A percentile compares a stretch with the other conserved stretches of the same genome.
These are phyloP conservation scores for Sebastes diploproa DNA, from an alignment of 2,797 vertebrate species.

Conservation along the genomic window DNA sequence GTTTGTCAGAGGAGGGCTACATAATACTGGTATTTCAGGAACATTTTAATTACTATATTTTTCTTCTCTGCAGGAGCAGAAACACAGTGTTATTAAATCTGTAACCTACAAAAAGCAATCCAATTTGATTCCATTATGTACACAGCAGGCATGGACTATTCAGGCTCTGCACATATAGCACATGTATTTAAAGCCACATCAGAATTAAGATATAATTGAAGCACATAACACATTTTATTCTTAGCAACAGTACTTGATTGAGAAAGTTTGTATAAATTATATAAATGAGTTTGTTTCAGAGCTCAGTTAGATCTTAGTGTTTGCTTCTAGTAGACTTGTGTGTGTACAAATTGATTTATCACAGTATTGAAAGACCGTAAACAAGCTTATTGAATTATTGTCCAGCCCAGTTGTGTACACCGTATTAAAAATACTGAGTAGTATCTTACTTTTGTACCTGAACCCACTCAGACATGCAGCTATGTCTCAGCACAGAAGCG, in stretches of 20 bases:
- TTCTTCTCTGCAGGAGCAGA: background rate
- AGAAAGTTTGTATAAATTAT: background rate
- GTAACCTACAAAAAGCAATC: background rate
- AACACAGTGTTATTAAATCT: background rate
- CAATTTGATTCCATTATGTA: background rate
- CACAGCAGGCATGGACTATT: background rate
- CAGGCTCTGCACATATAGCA: background rate
- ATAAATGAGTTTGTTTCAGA: background rate
- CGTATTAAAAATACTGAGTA: background rate
- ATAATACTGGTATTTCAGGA: background rate
- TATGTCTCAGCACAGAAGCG: slow-evolving; percentile 5
- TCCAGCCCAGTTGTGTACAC: background rate
- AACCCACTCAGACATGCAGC: slow-evolving; percentile 13
- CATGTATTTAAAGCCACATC: background rate
- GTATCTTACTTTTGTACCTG: background rate
- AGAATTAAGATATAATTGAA: background rate
- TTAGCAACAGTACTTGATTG: background rate
- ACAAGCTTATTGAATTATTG: too few species aligned
- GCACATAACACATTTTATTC: background rate
- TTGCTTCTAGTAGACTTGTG: background rate
- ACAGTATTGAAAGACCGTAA: background rate
- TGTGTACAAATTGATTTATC: background rate
- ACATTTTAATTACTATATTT: background rate
- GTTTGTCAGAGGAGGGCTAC: background rate
- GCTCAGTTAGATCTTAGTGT: background rate